Evolutionary conservation across 2,113 vertebrate genomes (phyloP).

Genomic region (Ancistrus triradiatus): DNA sequence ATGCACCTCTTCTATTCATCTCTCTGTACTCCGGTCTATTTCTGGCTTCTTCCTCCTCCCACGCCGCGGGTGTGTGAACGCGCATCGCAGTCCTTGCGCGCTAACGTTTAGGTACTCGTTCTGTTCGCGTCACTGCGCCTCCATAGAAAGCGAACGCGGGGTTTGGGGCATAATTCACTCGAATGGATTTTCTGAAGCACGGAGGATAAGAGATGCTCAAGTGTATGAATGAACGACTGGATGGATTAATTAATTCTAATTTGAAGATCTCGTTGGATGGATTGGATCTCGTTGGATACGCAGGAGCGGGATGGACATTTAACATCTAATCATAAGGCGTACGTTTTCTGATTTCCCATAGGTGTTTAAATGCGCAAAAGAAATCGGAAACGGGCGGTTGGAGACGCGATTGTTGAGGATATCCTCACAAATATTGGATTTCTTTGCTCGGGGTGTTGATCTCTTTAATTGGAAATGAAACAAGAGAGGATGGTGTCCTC

Average conservation of each 20-base stretch:
- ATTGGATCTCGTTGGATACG: too few species aligned
- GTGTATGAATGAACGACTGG: background rate
- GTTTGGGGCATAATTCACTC: too few species aligned
- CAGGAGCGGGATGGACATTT: too few species aligned
- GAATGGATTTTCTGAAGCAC: background rate
- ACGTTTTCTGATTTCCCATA: too few species aligned
- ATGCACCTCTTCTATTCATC: too few species aligned
- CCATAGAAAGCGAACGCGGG: background rate
- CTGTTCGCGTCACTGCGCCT: background rate
- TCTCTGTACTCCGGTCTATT: too few species aligned
- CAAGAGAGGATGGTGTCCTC: conserved; percentile 77
- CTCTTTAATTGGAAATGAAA: conserved; percentile 69
- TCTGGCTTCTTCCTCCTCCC: too few species aligned
- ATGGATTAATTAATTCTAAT: conserved; percentile 8
- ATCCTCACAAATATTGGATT: background rate
- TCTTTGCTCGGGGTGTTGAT: background rate
- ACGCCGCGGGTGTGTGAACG: too few species aligned
- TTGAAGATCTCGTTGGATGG: too few species aligned
- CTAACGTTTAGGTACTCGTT: too few species aligned
- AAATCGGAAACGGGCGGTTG: background rate
- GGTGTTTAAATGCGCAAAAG: background rate
- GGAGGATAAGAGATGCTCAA: background rate
- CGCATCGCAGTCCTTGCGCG: too few species aligned
- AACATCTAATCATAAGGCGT: background rate
- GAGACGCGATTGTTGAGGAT: background rate